These are phyloP conservation scores for Cloeon dipterum DNA, from an alignment of 2,888 invertebrate species.

Conservation along the genomic window DNA sequence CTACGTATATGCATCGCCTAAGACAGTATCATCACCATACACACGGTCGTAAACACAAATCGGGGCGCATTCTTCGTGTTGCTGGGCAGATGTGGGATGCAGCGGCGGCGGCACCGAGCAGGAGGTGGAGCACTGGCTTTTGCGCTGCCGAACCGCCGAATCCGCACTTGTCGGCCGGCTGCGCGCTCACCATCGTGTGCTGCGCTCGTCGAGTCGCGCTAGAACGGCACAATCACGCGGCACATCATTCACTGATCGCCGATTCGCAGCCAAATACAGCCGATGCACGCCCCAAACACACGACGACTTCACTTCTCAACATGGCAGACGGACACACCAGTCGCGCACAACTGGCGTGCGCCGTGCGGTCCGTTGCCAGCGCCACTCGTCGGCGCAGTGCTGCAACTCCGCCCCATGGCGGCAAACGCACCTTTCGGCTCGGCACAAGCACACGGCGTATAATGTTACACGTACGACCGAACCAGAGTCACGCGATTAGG, in stretches of 20 bases:
- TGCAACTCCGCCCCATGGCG: too few species aligned
- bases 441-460: too few species aligned
- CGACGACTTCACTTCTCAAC: constrained; percentile 8
- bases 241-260: constrained; percentile 9
- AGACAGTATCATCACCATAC: constrained; percentile 1
- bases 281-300: constrained; percentile 9
- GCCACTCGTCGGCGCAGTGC: neutral
- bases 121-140: too few species aligned
- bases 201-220: constrained; percentile 5
- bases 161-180: too few species aligned
- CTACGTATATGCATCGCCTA: constrained; percentile 3
- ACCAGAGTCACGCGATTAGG: too few species aligned
- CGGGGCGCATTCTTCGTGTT: neutral
- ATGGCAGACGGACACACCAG: constrained; percentile 10
- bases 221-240: constrained; percentile 6
- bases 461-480: too few species aligned
- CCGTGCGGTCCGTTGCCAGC: neutral
- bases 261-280: constrained; percentile 7
- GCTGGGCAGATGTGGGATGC: constrained; percentile 1
- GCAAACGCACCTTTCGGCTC: too few species aligned
- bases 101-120: constrained; percentile 1
- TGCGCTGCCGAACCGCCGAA: too few species aligned
- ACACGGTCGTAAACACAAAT: constrained; percentile 1
- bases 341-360: constrained; percentile 8
- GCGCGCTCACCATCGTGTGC: too few species aligned